Percentiles rank a stretch among this genome's conserved stretches.
Evolutionary conservation across 2,888 invertebrate genomes (phyloP).

Genomic region (Gisinianus flammeolus): DNA sequence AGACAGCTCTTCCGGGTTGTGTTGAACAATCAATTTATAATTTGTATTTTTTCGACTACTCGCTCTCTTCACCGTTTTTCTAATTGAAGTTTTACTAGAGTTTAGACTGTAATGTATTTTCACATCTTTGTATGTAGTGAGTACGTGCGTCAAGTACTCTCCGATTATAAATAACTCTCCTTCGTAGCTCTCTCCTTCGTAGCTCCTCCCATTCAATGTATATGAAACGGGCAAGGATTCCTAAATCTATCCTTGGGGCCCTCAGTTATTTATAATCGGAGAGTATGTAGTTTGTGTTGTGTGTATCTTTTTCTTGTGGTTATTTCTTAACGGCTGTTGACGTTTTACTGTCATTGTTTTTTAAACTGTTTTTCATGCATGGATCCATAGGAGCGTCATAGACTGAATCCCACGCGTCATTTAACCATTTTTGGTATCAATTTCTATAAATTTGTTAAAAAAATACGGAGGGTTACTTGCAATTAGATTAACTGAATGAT

Average conservation of each 20-base stretch:
- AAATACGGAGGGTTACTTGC: no score
- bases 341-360: not conserved
- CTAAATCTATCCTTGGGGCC: no score
- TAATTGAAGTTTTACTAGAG: not conserved
- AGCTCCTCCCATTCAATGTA: no score
- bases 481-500: no score
- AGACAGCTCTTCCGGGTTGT: constrained; percentile 14
- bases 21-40: not conserved
- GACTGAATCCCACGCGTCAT: not conserved
- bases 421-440: not conserved
- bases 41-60: not conserved
- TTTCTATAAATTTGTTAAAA: not conserved
- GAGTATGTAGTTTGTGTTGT: not conserved
- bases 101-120: not conserved
- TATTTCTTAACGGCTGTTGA: not conserved
- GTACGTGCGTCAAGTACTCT: no score
- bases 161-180: no score
- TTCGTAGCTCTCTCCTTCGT: no score
- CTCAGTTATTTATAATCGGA: not conserved
- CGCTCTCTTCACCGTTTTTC: constrained; percentile 2
- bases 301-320: not conserved
- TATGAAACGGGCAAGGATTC: no score
- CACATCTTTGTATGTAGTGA: no score
- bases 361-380: not conserved
- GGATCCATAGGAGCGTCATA: not conserved